These are phyloP conservation scores for Protosalanx chinensis DNA, from an alignment of 2,797 vertebrate species.

Conservation along the genomic window DNA sequence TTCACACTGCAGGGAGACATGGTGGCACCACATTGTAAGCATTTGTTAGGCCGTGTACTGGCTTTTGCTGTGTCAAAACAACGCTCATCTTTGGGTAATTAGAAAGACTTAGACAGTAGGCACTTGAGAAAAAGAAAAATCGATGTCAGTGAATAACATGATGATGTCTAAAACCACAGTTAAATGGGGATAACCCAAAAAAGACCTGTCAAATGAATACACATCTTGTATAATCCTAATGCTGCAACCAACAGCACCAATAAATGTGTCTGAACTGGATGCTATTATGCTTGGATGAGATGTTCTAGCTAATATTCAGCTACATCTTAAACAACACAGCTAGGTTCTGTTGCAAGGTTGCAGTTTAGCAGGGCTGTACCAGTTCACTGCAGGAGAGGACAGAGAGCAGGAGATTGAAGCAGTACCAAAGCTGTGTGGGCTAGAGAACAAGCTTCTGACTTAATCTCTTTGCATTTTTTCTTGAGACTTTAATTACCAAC, in stretches of 20 bases:
- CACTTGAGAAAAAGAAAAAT: too few relatives aligned
- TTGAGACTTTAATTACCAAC: slow-evolving; percentile 52
- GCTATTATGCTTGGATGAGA: slow-evolving; percentile 4
- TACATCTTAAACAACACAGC: slow-evolving; percentile 38
- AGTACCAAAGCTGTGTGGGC: slow-evolving; percentile 50
- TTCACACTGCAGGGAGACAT: slow-evolving; percentile 43
- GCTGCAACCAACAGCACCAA: too few relatives aligned
- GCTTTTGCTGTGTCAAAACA: slow-evolving; percentile 44
- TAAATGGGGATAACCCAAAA: too few relatives aligned
- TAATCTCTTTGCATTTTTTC: slow-evolving; percentile 52
- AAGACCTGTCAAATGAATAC: too few relatives aligned
- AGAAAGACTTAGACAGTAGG: too few relatives aligned
- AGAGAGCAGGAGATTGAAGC: slow-evolving; percentile 38
- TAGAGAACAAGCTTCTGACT: slow-evolving; percentile 32
- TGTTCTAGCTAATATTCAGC: slow-evolving; percentile 7
- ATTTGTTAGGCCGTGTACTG: slow-evolving; percentile 25
- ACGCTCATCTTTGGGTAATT: slow-evolving; percentile 16
- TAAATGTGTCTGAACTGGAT: neutral
- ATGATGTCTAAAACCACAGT: too few relatives aligned
- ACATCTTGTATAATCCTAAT: too few relatives aligned
- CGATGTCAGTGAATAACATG: too few relatives aligned
- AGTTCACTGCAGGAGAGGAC: slow-evolving; percentile 49
- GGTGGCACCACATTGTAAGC: slow-evolving; percentile 39
- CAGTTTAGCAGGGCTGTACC: slow-evolving; percentile 16
- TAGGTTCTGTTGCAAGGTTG: slow-evolving; percentile 37